A percentile compares a stretch with the other conserved stretches of the same genome.
Conservation (phyloP, 2,797 vertebrate species). For the Anisognathus igniventris region DNA sequence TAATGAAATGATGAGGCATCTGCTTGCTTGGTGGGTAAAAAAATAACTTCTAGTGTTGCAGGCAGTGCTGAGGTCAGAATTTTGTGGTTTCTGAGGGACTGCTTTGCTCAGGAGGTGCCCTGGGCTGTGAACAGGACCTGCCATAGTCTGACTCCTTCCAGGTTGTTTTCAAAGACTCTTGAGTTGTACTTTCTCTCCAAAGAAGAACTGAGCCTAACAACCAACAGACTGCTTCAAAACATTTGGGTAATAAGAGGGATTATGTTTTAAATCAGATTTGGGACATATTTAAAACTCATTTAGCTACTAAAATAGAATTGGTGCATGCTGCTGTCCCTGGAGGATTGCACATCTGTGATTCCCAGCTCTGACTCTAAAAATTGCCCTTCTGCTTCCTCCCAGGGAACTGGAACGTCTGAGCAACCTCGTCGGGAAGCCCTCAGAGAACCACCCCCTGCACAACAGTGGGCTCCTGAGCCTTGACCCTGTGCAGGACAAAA, state of each 20-base stretch:
- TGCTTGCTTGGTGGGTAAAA: background rate
- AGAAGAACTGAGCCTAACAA: background rate
- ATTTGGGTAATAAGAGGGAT: background rate
- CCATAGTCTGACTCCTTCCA: background rate
- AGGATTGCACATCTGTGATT: accelerated
- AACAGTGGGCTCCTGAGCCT: constrained; percentile 84
- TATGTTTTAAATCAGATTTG: background rate
- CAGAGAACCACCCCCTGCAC: constrained; percentile 88
- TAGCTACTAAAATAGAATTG: background rate
- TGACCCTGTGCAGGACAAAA: constrained; percentile 91
- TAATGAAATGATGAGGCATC: background rate
- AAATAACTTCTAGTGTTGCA: background rate
- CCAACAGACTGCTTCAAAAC: background rate
- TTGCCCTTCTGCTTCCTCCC: background rate
- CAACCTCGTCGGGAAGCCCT: constrained; percentile 89
- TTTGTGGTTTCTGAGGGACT: background rate
- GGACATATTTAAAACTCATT: background rate
- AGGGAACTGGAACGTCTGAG: constrained; percentile 89
- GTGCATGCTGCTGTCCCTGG: background rate
- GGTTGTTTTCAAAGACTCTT: background rate
- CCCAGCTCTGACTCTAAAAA: background rate
- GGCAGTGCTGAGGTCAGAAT: background rate
- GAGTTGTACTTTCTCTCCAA: background rate
- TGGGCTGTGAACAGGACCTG: background rate
- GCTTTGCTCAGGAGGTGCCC: background rate